Evolutionary conservation across 2,888 invertebrate species (phyloP).

Genomic region (Tetramorium bicarinatum): DNA sequence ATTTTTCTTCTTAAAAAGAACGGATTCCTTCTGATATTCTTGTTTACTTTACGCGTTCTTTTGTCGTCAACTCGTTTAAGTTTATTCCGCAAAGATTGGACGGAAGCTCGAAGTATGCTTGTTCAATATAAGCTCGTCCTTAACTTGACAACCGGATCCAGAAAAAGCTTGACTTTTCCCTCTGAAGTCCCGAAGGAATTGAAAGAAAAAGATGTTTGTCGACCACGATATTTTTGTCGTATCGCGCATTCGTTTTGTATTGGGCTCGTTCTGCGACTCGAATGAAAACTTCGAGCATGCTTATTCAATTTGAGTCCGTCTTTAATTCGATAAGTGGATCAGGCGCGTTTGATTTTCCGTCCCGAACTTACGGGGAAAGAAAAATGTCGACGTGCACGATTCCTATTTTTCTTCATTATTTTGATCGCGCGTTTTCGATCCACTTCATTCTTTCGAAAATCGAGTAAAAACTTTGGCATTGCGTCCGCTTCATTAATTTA

Average conservation of each 20-base stretch:
- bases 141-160: conserved; percentile 52
- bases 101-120: conserved; percentile 37
- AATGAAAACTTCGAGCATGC: conserved; percentile 48
- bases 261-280: conserved; percentile 35
- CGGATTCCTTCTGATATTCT: not conserved
- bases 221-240: conserved; percentile 54
- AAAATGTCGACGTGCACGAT: conserved; percentile 37
- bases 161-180: conserved; percentile 51
- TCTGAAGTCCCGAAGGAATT: conserved; percentile 35
- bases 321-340: conserved; percentile 55
- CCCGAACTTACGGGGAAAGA: conserved; percentile 28
- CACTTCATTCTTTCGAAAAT: conserved; percentile 38
- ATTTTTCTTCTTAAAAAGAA: not conserved
- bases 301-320: conserved; percentile 54
- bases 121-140: conserved; percentile 48
- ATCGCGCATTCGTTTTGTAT: conserved; percentile 48
- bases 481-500: conserved; percentile 47
- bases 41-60: conserved; percentile 24
- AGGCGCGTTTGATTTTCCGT: conserved; percentile 46
- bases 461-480: conserved; percentile 42
- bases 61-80: conserved; percentile 34
- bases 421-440: conserved; percentile 42
- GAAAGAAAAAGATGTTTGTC: conserved; percentile 53
- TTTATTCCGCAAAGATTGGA: conserved; percentile 35
- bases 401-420: conserved; percentile 57